Base-by-base conservation (phyloP, 2,113 vertebrate genomes). In the Gadus chalcogrammus region DNA sequence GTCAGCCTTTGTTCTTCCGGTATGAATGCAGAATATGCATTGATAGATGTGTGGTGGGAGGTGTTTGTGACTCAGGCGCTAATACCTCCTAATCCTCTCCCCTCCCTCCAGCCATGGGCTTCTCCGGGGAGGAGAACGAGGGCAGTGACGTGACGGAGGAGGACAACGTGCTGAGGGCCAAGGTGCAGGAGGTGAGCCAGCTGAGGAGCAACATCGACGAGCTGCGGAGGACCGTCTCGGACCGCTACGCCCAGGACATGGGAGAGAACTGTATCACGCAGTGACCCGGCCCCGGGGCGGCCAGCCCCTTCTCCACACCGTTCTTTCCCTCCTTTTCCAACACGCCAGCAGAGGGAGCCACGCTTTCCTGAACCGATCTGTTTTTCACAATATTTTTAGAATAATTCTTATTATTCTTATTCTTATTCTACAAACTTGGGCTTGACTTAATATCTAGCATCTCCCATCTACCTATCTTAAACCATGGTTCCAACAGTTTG, bases 141-240 rank as follows among this genome's bases (percentile, higher is more conserved):
- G 20, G 22, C 70, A 84, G 84, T 74, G 90, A 91, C 27, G 88
- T 83, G 61, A 88, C 86, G 13, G 20, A 2, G 12, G 80, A 31
- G 78, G 92, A 93, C 67, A 93, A 96, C 67, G 89, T 89, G 7
- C 87, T 95, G 63, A 89, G 88, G 0, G 91, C 92, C 77, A 95
- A 94, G 85, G 91, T 97, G 61, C 84, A 82, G 2, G 95, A 97
- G 3, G 93, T 95, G 4, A 88, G 90, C 67, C 94, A 94, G 85
- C 90, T 98, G 71, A 92, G 96, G 64, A 93, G 91, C 74, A 96
- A 97, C 79, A 95, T 98, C 0, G 96, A 98, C 31, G 94, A 95
- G 20, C 85, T 98, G 81, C 93, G 96, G 88, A 96, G 91, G 68
- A 90, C 91, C 20, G 91, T 98, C 83, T 95, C 95, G 0, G 96